Evolutionary conservation across 2,888 invertebrate species (phyloP), one percentile per base, ranked within the genome.

Genomic region (Empis stercorea): DNA sequence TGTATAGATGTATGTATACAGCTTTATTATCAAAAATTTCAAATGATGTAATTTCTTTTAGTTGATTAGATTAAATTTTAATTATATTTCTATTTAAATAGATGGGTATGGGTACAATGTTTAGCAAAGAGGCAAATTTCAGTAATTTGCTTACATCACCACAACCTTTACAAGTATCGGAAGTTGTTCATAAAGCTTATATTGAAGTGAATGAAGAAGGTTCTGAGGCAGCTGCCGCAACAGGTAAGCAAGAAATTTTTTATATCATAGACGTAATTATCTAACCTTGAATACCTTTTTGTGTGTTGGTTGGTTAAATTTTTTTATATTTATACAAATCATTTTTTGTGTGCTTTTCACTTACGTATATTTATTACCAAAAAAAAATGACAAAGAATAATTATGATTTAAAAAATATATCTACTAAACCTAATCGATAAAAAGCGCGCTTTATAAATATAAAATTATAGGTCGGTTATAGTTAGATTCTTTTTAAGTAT

Each of bases 161-260:
- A 2, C 57, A 15, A 68, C 71, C 54, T 50, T 56, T 6, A n/a
- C 63, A 60, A 47, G 81, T 91, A 1, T 80, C 80, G 32, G 77
- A 81, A 56, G 84, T 83, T 2, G 64, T 88, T 2, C 91, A 92
- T 63, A 91, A 91, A 63, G 87, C 88, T 0, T 87, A 83, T 61
- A 84, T 92, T 56, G 86, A 88, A 61, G 87, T 91, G 0, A 85
- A 87, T 62, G 92, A 92, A 62, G 82, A 87, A 62, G 91, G 92
- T 1, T 84, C 86, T 2, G 89, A 89, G 63, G 89, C 91, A 0
- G 87, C 89, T 13, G 89, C 88, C 1, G 87, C 84, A 36, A 87
- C 87, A 27, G 58, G 61, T 62, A 52, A 55, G 57, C 49, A 17
- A 23, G n/a, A 20, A 20, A 20, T 4, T 20, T 4, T 4, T 20